phyloP scores from a whole-genome alignment of 2,113 vertebrate species.

The Carassius carassius region DNA sequence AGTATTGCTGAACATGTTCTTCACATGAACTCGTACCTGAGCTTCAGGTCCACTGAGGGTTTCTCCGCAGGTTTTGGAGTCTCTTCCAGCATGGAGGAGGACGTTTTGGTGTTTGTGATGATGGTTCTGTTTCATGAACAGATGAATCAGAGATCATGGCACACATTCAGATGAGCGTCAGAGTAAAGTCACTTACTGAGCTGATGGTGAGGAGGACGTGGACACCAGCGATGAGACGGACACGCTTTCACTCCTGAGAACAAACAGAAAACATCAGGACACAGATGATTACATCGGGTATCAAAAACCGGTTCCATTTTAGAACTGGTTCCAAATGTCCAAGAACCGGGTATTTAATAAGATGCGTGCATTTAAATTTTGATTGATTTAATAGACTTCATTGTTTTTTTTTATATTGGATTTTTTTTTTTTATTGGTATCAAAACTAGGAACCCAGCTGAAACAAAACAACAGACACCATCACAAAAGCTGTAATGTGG shows the following conservation, averaged over 20 bases:
- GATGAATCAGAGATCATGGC: not conserved
- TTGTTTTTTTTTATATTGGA: too few relatives aligned
- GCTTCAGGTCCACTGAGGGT: not conserved
- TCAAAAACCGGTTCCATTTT: too few relatives aligned
- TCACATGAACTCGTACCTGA: not conserved
- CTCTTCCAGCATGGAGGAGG: not conserved
- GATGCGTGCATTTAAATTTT: too few relatives aligned
- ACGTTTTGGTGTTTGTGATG: not conserved
- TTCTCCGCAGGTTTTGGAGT: not conserved
- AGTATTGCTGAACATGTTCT: not conserved
- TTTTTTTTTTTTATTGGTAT: too few relatives aligned
- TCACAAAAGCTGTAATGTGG: too few relatives aligned
- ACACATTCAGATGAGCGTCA: not conserved
- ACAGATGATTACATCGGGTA: too few relatives aligned
- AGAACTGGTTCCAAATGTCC: too few relatives aligned
- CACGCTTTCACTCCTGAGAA: slow-evolving; percentile 2
- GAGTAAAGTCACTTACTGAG: not conserved
- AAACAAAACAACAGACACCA: too few relatives aligned
- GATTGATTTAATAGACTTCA: too few relatives aligned
- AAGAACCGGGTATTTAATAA: too few relatives aligned
- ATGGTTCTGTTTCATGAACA: not conserved
- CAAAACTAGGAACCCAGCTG: too few relatives aligned
- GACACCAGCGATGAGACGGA: not conserved
- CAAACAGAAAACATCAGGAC: not conserved
- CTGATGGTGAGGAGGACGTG: not conserved